These are phyloP conservation scores for Enteromius argenteus DNA, from an alignment of 2,797 vertebrate genomes.

Conservation along the genomic window DNA sequence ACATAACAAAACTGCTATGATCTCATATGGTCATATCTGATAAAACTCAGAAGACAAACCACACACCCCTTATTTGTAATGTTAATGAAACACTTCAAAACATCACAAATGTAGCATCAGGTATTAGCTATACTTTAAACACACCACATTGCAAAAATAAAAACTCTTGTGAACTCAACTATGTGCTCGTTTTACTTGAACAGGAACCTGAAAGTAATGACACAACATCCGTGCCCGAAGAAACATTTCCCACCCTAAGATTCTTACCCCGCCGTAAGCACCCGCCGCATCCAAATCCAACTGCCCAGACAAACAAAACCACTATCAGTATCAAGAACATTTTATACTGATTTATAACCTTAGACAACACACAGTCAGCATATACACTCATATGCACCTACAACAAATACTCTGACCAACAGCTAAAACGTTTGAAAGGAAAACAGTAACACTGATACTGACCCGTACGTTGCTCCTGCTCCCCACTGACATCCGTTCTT, in stretches of 20 bases:
- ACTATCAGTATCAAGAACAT: conserved; percentile 1
- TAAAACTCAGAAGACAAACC: background rate
- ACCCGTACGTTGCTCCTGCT: conserved; percentile 91
- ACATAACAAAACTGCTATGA: background rate
- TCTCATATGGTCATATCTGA: background rate
- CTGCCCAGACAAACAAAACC: conserved; percentile 66
- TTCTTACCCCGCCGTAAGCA: conserved; percentile 72
- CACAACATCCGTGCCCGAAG: background rate
- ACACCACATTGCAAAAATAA: conserved; percentile 20
- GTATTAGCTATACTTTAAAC: background rate
- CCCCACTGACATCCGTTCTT: conserved; percentile 90
- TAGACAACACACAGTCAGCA: background rate
- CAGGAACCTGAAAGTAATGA: conserved; percentile 8
- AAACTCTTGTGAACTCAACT: background rate
- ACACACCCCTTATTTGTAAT: background rate
- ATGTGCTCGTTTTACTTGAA: background rate
- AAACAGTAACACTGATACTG: conserved; percentile 74
- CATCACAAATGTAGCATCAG: background rate
- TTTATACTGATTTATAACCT: background rate
- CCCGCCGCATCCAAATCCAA: conserved; percentile 71
- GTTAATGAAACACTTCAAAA: conserved; percentile 17
- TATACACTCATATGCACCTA: background rate
- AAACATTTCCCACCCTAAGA: conserved; percentile 3
- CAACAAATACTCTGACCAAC: background rate
- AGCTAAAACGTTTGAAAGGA: background rate